A percentile compares a stretch with the other conserved stretches of the same genome.
These are phyloP conservation scores for Drosophila monieri DNA, from an alignment of 2,888 invertebrate genomes.

Conservation along the genomic window DNA sequence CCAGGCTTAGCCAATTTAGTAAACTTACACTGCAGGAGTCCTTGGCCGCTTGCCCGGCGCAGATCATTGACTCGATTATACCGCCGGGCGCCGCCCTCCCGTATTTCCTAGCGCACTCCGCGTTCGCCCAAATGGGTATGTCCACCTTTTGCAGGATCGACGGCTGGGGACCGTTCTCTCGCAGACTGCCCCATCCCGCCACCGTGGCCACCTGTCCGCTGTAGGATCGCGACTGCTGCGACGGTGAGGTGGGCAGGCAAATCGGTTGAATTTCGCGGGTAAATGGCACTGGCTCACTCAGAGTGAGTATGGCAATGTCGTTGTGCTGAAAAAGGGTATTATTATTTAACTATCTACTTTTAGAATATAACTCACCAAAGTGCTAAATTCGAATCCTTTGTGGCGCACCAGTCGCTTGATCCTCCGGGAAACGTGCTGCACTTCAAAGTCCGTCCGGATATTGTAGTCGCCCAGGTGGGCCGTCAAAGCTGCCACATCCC, in stretches of 20 bases:
- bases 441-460: constrained; percentile 90
- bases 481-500: constrained; percentile 93
- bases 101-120: constrained; percentile 91
- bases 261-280: constrained; percentile 90
- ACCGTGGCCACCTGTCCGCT: constrained; percentile 90
- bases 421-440: constrained; percentile 90
- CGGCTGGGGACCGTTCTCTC: constrained; percentile 91
- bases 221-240: constrained; percentile 85
- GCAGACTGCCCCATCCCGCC: constrained; percentile 93
- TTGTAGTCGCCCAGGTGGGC: constrained; percentile 93
- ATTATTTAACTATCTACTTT: not conserved
- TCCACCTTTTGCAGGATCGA: constrained; percentile 92
- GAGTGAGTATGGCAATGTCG: constrained; percentile 91
- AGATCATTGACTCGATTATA: constrained; percentile 94
- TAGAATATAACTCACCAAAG: constrained; percentile 86
- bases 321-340: constrained; percentile 87
- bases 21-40: constrained; percentile 94
- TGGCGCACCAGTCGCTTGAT: constrained; percentile 94
- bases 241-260: constrained; percentile 87
- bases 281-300: constrained; percentile 91
- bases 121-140: constrained; percentile 92
- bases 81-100: constrained; percentile 94
- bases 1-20: no score
- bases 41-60: constrained; percentile 92
- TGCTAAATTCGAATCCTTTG: constrained; percentile 92